phyloP scores from a whole-genome alignment of 2,888 invertebrate species.

The Machimus atricapillus region DNA sequence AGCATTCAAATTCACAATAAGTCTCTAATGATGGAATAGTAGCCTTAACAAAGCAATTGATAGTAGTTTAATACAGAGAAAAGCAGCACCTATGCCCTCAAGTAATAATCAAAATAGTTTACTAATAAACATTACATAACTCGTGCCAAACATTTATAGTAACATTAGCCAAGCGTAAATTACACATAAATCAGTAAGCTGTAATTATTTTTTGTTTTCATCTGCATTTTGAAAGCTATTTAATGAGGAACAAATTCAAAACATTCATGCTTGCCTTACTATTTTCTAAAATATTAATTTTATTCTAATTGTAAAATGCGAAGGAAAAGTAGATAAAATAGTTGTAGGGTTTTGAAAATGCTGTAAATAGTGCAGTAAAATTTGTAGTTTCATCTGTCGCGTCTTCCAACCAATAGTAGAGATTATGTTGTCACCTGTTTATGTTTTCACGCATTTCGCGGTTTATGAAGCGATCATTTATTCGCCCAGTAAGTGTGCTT shows the following conservation, averaged over 20 bases:
- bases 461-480: background rate
- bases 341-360: background rate
- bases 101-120: background rate
- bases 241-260: background rate
- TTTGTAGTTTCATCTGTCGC: constrained; percentile 12
- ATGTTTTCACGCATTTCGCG: background rate
- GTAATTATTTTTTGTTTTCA: background rate
- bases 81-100: background rate
- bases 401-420: constrained; percentile 9
- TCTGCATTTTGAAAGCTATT: background rate
- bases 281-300: constrained; percentile 39
- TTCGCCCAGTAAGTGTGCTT: background rate
- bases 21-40: background rate
- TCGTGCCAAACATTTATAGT: constrained; percentile 14
- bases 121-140: background rate
- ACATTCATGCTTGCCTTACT: constrained; percentile 37
- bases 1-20: background rate
- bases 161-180: background rate
- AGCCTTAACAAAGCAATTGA: background rate
- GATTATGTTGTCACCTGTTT: background rate
- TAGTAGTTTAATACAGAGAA: background rate
- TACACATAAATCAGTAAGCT: background rate
- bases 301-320: background rate
- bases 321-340: background rate
- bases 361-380: background rate